Evolutionary conservation across 2,797 vertebrate genomes (phyloP).

Genomic region (Buceros bicornis): DNA sequence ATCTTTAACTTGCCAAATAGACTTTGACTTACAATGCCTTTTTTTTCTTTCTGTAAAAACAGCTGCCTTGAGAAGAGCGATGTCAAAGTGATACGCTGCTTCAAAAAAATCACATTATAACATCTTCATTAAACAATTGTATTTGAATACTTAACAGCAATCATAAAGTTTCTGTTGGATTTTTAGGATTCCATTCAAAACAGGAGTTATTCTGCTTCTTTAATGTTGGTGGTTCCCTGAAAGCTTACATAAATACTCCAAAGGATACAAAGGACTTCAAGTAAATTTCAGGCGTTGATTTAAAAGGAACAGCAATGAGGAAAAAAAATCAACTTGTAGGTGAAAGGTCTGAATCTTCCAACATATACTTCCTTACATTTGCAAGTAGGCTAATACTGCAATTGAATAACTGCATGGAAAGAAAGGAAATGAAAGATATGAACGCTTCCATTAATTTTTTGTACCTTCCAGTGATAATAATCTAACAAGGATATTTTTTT

Average conservation of each 20-base stretch:
- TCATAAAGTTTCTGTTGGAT: slow-evolving; percentile 6
- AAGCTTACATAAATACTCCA: slow-evolving; percentile 51
- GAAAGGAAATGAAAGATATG: background rate
- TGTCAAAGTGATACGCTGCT: background rate
- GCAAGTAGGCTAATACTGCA: slow-evolving; percentile 5
- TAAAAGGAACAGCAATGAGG: slow-evolving; percentile 10
- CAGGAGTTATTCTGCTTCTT: slow-evolving; percentile 13
- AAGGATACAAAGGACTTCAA: slow-evolving; percentile 53
- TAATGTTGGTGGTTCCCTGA: slow-evolving; percentile 34
- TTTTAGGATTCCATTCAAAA: slow-evolving; percentile 36
- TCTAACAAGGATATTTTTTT: background rate
- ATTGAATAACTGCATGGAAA: background rate
- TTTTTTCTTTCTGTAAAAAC: background rate
- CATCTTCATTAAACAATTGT: slow-evolving; percentile 27
- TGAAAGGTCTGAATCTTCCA: slow-evolving; percentile 41
- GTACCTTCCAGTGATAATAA: background rate
- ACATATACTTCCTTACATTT: slow-evolving; percentile 18
- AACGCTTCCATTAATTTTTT: background rate
- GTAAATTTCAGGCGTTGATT: slow-evolving; percentile 35
- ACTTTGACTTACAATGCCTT: background rate
- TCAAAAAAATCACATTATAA: background rate
- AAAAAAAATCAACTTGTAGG: background rate
- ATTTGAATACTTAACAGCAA: background rate
- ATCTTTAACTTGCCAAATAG: background rate
- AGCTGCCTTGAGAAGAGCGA: background rate